Base-by-base conservation (phyloP, 2,113 vertebrate genomes). In the Platysternon megacephalum region DNA sequence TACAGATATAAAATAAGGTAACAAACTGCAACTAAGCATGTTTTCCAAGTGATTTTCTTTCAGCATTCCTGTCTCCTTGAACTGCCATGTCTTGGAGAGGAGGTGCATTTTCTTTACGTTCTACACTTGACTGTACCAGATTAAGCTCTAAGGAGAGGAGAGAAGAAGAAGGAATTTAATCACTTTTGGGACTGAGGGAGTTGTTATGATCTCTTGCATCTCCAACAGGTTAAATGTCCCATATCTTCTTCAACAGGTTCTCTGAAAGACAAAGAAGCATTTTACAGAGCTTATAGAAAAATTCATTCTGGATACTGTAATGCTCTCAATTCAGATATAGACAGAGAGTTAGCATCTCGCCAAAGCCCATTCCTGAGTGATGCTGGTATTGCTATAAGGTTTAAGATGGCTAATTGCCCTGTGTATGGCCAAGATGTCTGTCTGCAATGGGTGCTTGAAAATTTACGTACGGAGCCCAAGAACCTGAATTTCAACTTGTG, bases 401-500 rank as follows among this genome's bases (percentile, higher is more conserved):
- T 98, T 83, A 97, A 97, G 76, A 94, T 98, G 97, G 86, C 86
- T 8, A 97, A 98, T 52, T 96, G 96, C 44, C 97, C 97, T 44
- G 93, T 97, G 82, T 97, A 97, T 0, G 97, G 97, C n/a, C 95
- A 98, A 97, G 97, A 97, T 14, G 93, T 96, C 80, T 96, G 96
- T 0, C 88, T 97, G 17, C 88, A 95, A 12, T 98, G 97, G 97
- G 32, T 97, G 68, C 97, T 98, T n/a, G 95, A 96, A 95, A 98
- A 97, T 82, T 35, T 98, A 42, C 94, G 92, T 22, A 82, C 46
- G 49, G 96, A 97, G 79, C 90, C 78, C 78, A 97, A 97, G 95
- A 94, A 32, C 53, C 89, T 96, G 53, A 97, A 93, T 49, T 98
- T 98, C 83, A 97, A 97, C 91, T 93, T 98, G 84, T 93, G 83